phyloP scores from a whole-genome alignment of 2,888 invertebrate species.

The Ischnus inquisitorius region DNA sequence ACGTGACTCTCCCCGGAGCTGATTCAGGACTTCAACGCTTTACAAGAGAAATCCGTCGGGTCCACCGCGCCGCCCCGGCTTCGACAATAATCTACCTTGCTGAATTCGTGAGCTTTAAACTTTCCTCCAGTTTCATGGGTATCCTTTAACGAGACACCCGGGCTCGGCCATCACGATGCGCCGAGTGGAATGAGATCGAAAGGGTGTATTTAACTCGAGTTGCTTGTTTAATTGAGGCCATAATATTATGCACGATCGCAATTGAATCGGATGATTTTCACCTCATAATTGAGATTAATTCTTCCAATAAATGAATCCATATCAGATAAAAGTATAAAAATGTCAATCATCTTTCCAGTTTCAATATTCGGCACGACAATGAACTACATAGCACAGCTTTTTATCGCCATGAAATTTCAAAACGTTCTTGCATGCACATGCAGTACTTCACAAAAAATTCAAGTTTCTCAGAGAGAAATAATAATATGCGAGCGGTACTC shows the following conservation, averaged over 20 bases:
- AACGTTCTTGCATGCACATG: not conserved
- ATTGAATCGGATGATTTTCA: constrained; percentile 11
- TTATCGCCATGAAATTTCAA: not conserved
- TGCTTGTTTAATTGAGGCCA: constrained; percentile 25
- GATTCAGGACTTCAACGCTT: constrained; percentile 61
- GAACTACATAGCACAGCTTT: not conserved
- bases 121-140: constrained; percentile 44
- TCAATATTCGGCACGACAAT: not conserved
- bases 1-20: constrained; percentile 69
- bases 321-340: not conserved
- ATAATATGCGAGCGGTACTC: not conserved
- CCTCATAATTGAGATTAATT: not conserved
- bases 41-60: constrained; percentile 39
- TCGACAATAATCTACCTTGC: constrained; percentile 62
- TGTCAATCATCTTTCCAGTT: not conserved
- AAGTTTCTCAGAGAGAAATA: not conserved
- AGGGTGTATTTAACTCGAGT: constrained; percentile 9
- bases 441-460: not conserved
- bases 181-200: not conserved
- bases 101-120: constrained; percentile 49
- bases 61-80: constrained; percentile 36
- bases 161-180: constrained; percentile 15
- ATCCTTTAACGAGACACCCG: constrained; percentile 55
- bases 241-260: constrained; percentile 16
- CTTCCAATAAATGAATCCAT: not conserved